Conservation (phyloP, 1,140 invertebrate genomes). For the Dendrolimus kikuchii region DNA sequence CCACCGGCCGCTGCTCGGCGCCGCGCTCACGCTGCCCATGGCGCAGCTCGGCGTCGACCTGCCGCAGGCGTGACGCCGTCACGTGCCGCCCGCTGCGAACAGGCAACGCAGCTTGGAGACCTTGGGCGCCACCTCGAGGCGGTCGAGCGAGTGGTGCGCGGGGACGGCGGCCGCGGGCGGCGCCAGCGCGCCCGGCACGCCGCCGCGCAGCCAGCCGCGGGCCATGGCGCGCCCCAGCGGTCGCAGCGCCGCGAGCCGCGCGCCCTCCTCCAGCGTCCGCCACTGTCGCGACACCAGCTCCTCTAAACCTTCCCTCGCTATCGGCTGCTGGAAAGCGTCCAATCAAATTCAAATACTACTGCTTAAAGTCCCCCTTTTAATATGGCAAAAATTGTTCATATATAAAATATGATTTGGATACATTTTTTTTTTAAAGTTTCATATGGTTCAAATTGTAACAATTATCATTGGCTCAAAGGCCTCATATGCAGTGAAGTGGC, state of each 20-base stretch:
- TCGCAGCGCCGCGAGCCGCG: slow-evolving; percentile 6
- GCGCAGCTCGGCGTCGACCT: slow-evolving; percentile 22
- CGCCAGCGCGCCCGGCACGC: slow-evolving; percentile 5
- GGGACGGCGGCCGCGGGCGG: slow-evolving; percentile 2
- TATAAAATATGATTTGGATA: too few relatives aligned
- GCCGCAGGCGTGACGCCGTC: slow-evolving; percentile 16
- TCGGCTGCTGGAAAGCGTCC: background rate
- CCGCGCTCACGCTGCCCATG: slow-evolving; percentile 35
- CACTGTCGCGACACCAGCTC: background rate
- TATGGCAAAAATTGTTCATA: too few relatives aligned
- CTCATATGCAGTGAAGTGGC: too few relatives aligned
- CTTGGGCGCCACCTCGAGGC: slow-evolving; percentile 2
- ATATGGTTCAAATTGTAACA: too few relatives aligned
- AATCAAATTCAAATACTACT: too few relatives aligned
- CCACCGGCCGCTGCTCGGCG: slow-evolving; percentile 31
- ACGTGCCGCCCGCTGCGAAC: background rate
- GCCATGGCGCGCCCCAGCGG: background rate
- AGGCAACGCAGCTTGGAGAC: slow-evolving; percentile 6
- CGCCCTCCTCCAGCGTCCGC: slow-evolving; percentile 2
- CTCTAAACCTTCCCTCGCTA: background rate
- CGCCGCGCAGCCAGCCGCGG: slow-evolving; percentile 3
- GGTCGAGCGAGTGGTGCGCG: slow-evolving; percentile 4
- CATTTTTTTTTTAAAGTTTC: too few relatives aligned
- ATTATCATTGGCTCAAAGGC: too few relatives aligned
- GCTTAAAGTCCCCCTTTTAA: too few relatives aligned